These are phyloP conservation scores for Drosophila cardini DNA, from an alignment of 1,140 invertebrate genomes.

Conservation along the genomic window DNA sequence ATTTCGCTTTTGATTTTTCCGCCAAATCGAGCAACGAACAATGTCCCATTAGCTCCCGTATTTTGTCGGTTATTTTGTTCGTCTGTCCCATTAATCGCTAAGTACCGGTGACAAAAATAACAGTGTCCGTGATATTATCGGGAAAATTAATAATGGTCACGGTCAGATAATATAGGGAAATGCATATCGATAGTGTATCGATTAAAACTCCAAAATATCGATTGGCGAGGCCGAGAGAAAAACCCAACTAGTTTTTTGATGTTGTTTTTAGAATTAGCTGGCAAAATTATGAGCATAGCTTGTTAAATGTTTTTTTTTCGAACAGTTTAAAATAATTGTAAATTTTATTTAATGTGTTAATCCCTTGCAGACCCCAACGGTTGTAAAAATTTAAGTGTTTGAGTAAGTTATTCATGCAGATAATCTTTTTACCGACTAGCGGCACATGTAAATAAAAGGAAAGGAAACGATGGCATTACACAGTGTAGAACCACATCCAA, in stretches of 20 bases:
- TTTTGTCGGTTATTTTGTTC: too few species aligned
- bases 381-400: slow-evolving; percentile 26
- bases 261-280: slow-evolving; percentile 46
- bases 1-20: too few species aligned
- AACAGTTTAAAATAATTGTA: slow-evolving; percentile 17
- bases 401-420: slow-evolving; percentile 10
- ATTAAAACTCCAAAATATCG: too few species aligned
- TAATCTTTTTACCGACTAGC: slow-evolving; percentile 20
- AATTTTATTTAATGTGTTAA: slow-evolving; percentile 9
- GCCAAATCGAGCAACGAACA: too few species aligned
- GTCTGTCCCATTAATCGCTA: too few species aligned
- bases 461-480: not conserved
- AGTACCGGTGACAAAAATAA: too few species aligned
- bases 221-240: not conserved
- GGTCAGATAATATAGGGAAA: too few species aligned
- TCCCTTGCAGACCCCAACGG: not conserved
- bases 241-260: slow-evolving; percentile 37
- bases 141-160: too few species aligned
- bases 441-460: slow-evolving; percentile 33
- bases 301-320: slow-evolving; percentile 19
- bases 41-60: too few species aligned
- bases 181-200: too few species aligned
- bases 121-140: too few species aligned
- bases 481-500: not conserved
- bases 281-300: slow-evolving; percentile 33